Evolutionary conservation across 2,888 invertebrate genomes (phyloP), one percentile per base, ranked within the genome.

Genomic region (Metellina segmentata): DNA sequence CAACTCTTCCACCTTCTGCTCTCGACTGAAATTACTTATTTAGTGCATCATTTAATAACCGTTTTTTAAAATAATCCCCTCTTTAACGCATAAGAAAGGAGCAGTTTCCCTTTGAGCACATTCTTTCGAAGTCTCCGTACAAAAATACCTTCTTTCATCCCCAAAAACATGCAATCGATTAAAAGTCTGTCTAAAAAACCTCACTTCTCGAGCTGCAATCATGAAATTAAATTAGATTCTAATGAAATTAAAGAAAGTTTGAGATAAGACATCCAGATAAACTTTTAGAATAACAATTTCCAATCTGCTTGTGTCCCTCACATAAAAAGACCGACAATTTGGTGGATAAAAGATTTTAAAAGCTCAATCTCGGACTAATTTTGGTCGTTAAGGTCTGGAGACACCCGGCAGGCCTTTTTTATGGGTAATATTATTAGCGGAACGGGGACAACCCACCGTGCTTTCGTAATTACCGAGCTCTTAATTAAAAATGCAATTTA

Each of bases 181-280:
- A 78, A 79, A 61, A 16, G 11, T 61, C 61, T 16, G 5, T 8
- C n/a, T n/a, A n/a, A 13, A 61, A 61, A 61, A 9, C 49, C 69
- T 49, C 19, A 8, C 20, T 82, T 77, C 71, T 71, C 78, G n/a
- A 91, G 75, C 81, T 86, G 82, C 81, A 86, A 86, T 91, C 81
- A 81, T 49, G 86, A 75, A 91, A 91, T 91, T 91, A 91, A 86
- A 91, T 86, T 91, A 86, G 86, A 91, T 82, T 91, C 86, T 91
- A 91, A 91, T 86, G 69, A 86, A 91, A 91, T 86, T 89, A 89
- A 89, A 83, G 70, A 51, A 91, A 91, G 85, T 75, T 86, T 75
- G 16, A 79, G 77, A 78, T 77, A 89, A 82, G 81, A 81, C 74
- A 48, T 51, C n/a, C 9, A 5, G n/a, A 49, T 74, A 88, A 82